Evolutionary conservation across 2,797 vertebrate genomes (phyloP), one percentile per base, ranked within the genome.

Genomic region (Cyprinella venusta): DNA sequence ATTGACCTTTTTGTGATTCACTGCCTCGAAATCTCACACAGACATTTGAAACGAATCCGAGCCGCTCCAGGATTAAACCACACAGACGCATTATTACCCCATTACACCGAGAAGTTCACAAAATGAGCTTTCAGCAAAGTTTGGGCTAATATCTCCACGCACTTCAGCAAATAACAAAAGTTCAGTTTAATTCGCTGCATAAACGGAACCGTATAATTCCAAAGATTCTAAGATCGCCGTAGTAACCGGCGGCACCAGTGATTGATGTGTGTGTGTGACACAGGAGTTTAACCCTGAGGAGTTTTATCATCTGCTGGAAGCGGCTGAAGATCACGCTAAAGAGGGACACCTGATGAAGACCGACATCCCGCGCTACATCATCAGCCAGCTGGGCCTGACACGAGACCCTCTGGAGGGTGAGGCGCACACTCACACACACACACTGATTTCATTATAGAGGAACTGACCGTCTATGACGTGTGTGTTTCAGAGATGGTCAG

Each of bases 271-370:
- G 19, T 78, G 18, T 36, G 33, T 36, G 36, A 63, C 61, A 2
- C 90, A 98, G 97, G 97, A 98, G 91, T 98, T 98, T 86, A 97
- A 97, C 84, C 97, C 97, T 0, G 96, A 97, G 80, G 96, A 97
- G 89, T 97, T 97, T 88, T 97, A 97, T 90, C 97, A 97, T 85
- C 92, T 97, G 85, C 91, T 98, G 91, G 95, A 98, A 83, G 97
- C 96, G 0, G 97, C 97, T 0, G 97, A 98, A 89, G 97, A 97
- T 81, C 96, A 98, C 0, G 97, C 97, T 71, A 97, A 98, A 88
- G 96, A 97, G 88, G 97, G 96, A 8, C 96, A 97, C 82, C 91
- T 97, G 19, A 95, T 97, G 91, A 98, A 98, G 89, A 97, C 96
- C 0, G 97, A 98, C 90, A 98, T 98, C 85, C 97, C 97, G 0